These are phyloP conservation scores for Rafetus swinhoei DNA, from an alignment of 2,113 vertebrate genomes.

Conservation along the genomic window DNA sequence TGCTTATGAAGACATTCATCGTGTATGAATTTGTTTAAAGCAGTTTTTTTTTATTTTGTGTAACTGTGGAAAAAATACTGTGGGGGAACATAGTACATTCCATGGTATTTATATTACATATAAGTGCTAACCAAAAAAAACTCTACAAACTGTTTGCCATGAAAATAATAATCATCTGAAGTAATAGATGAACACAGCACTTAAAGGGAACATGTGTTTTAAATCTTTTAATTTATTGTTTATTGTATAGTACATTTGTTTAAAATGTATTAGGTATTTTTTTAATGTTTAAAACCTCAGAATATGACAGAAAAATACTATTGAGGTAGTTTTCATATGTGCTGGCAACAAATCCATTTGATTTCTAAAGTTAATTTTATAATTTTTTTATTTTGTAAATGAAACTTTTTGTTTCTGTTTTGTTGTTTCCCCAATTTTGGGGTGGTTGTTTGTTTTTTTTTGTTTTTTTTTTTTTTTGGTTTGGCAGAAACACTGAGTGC, in stretches of 20 bases:
- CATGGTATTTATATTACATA: slow-evolving; percentile 77
- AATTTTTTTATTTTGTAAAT: slow-evolving; percentile 71
- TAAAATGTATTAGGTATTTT: slow-evolving; percentile 62
- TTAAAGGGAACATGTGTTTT: slow-evolving; percentile 73
- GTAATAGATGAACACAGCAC: slow-evolving; percentile 66
- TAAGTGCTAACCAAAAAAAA: slow-evolving; percentile 72
- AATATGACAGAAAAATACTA: slow-evolving; percentile 62
- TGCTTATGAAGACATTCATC: slow-evolving; percentile 60
- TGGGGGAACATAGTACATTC: slow-evolving; percentile 78
- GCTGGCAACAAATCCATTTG: slow-evolving; percentile 71
- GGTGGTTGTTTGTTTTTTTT: neutral
- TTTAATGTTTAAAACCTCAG: slow-evolving; percentile 69
- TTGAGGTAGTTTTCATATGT: slow-evolving; percentile 66
- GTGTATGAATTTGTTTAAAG: slow-evolving; percentile 67
- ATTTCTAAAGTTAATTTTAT: slow-evolving; percentile 75
- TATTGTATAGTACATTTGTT: slow-evolving; percentile 61
- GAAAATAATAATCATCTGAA: slow-evolving; percentile 65
- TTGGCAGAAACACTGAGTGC: slow-evolving; percentile 59
- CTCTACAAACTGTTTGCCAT: slow-evolving; percentile 73
- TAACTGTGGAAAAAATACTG: slow-evolving; percentile 83
- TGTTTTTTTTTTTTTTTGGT: slow-evolving; percentile 31
- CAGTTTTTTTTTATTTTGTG: slow-evolving; percentile 72
- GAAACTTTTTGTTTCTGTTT: slow-evolving; percentile 32
- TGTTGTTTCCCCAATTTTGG: slow-evolving; percentile 65
- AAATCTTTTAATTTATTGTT: slow-evolving; percentile 78